Evolutionary conservation across 37 sponge, comb jelly and placozoan species (phyloP), one percentile per base, ranked within the genome.

Genomic region (Bolinopsis microptera): DNA sequence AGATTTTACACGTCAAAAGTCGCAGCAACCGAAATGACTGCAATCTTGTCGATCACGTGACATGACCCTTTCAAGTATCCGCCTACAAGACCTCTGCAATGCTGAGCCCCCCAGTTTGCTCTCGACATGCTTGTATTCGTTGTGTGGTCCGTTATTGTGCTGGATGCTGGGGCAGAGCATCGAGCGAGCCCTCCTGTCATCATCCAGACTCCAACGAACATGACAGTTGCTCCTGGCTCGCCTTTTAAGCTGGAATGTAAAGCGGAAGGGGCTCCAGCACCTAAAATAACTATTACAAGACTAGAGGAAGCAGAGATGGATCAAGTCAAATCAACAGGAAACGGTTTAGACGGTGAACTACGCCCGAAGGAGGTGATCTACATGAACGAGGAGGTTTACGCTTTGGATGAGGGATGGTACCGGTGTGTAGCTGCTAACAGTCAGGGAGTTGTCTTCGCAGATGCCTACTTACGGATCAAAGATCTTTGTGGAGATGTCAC

Each of bases 371-470:
- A 86, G 9, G 90, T 86, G 61, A 86, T 86, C n/a, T n/a, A 41
- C 61, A 86, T 24, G 90, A 86, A 86, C 61, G 90, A 86, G 61
- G 38, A 38, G 35, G 90, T 86, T 23, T 38, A 38, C 48, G 23
- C n/a, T 16, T 3, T 8, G 23, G 90, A 86, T 30, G 90, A 86
- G 90, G 90, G 90, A 0, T 86, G 90, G 90, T 86, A 86, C 90
- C 41, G 90, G 90, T 86, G 90, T 86, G 90, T 86, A 30, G 90
- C 90, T 8, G 32, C 90, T 0, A 86, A 86, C 61, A 86, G 61
- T 86, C 48, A 28, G 90, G 90, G 90, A 13, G 90, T 39, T 40
- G 61, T 41, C 90, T 86, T 36, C 61, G 90, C 25, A 5, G 90
- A 86, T 34, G 32, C 90, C 30, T 86, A 40, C 61, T 48, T 86